Percentiles rank a stretch among this genome's conserved stretches.
phyloP scores from a whole-genome alignment of 2,797 vertebrate species.

The Falco berigora region DNA sequence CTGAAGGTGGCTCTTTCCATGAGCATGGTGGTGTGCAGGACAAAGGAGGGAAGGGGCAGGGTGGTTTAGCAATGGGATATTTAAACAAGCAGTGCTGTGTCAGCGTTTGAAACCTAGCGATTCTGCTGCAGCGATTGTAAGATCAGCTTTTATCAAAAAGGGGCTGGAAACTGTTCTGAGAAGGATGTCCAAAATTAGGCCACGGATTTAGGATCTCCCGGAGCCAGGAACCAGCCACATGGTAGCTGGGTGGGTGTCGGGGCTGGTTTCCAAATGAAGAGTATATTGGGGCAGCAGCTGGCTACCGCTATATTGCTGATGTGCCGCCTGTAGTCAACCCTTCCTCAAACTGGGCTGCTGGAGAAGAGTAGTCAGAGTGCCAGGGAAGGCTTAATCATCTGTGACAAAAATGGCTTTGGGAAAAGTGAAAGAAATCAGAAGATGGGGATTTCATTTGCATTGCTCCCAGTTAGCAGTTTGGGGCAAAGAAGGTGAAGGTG shows the following conservation, averaged over 20 bases:
- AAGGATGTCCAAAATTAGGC: not conserved
- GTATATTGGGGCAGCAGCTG: not conserved
- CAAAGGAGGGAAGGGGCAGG: not conserved
- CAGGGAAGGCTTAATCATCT: not conserved
- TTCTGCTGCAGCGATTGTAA: not conserved
- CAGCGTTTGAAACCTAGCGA: not conserved
- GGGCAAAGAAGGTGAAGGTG: not conserved
- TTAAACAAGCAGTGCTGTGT: not conserved
- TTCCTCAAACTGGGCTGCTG: not conserved
- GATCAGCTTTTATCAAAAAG: not conserved
- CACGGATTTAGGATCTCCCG: not conserved
- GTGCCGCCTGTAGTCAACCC: not conserved
- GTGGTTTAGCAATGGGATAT: not conserved
- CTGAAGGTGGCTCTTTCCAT: not conserved
- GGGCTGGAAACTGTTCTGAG: not conserved
- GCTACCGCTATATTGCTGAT: accelerated
- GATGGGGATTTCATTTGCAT: not conserved
- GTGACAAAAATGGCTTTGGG: not conserved
- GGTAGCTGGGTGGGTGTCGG: not conserved
- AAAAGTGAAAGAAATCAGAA: not conserved
- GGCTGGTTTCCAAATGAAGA: not conserved
- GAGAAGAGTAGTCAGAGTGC: not conserved
- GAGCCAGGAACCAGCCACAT: not conserved
- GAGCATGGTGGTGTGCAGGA: not conserved
- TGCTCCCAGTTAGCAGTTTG: not conserved